Percentiles rank a stretch among this genome's conserved stretches.
These are phyloP conservation scores for Trichonephila inaurata DNA, from an alignment of 1,140 invertebrate species.

Conservation along the genomic window DNA sequence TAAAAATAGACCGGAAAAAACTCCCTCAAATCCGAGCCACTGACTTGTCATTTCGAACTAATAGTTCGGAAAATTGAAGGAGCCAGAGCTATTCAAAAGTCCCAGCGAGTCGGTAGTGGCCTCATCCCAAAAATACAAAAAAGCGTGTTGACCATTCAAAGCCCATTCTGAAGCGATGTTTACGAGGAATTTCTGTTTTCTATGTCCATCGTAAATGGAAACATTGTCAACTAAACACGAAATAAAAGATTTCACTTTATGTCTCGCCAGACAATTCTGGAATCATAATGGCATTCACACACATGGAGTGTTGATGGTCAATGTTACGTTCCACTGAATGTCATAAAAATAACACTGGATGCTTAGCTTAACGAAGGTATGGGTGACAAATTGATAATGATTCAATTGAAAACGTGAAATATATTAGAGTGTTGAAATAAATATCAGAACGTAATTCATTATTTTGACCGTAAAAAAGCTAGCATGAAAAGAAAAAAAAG, in stretches of 20 bases:
- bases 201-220: background rate
- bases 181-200: background rate
- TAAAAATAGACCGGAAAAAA: background rate
- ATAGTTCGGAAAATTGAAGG: background rate
- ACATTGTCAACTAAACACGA: conserved; percentile 15
- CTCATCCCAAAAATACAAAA: background rate
- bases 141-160: background rate
- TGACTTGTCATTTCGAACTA: background rate
- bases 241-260: conserved; percentile 11
- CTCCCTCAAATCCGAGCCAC: background rate
- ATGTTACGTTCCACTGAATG: background rate
- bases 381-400: background rate
- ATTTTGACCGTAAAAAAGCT: no score
- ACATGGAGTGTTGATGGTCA: background rate
- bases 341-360: background rate
- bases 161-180: background rate
- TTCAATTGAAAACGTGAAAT: no score
- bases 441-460: no score
- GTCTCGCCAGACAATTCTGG: background rate
- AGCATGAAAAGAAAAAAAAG: no score
- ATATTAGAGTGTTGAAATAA: no score
- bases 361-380: background rate
- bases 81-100: background rate
- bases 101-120: no score
- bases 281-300: background rate